These are phyloP conservation scores for Andrena dorsata DNA, from an alignment of 2,888 invertebrate species.

Conservation along the genomic window DNA sequence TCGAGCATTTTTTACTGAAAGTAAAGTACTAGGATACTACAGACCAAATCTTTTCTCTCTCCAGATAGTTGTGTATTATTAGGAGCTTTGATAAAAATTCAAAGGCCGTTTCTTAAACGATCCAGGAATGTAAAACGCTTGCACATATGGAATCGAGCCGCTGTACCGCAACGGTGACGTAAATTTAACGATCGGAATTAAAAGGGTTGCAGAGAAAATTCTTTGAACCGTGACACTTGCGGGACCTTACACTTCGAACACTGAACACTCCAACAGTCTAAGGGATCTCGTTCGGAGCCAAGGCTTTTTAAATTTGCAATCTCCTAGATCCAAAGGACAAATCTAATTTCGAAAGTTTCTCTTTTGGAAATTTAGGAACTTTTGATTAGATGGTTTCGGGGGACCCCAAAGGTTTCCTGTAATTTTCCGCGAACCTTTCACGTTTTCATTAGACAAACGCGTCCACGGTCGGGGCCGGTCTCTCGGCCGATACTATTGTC, in stretches of 20 bases:
- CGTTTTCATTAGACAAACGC: constrained; percentile 13
- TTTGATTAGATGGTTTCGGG: neutral
- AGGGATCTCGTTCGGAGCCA: neutral
- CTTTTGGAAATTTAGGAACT: neutral
- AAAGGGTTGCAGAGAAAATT: constrained; percentile 35
- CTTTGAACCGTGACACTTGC: constrained; percentile 18
- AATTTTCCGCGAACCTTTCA: neutral
- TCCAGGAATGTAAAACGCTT: constrained; percentile 14
- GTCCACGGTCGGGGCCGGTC: neutral
- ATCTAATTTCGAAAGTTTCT: neutral
- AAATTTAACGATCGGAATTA: constrained; percentile 61
- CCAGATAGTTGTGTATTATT: neutral
- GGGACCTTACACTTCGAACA: neutral
- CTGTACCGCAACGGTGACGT: constrained; percentile 45
- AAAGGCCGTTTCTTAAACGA: neutral
- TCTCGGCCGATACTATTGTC: constrained; percentile 29
- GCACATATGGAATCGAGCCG: neutral
- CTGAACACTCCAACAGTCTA: neutral
- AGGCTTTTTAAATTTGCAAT: neutral
- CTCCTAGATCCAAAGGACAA: neutral
- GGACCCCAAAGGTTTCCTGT: constrained; percentile 5
- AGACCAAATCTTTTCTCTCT: neutral
- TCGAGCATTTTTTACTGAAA: neutral
- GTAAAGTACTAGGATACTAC: neutral
- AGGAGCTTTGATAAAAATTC: neutral